Base-by-base conservation (phyloP, 1,140 invertebrate species). In the Psix sp. region DNA sequence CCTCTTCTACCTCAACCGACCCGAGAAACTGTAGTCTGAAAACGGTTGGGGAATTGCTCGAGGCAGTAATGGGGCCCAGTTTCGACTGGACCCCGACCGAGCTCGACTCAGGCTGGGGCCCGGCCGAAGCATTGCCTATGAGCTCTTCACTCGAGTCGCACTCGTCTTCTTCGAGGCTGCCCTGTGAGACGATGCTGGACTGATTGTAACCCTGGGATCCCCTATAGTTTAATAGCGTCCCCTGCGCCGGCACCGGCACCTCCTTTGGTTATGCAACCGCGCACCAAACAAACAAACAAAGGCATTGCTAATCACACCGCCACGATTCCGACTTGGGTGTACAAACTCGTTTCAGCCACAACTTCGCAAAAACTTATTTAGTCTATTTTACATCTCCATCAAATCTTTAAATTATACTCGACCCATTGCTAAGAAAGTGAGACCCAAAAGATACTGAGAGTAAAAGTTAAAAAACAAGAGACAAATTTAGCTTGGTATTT, bases 1-100 rank as follows among this genome's bases (percentile, higher is more conserved):
- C 92, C 89, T 94, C 94, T 82, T 94, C 93, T 80, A 94, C 92
- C 88, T 94, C 93, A 85, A 94, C 92, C 75, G 93, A 94, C 85
- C 94, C 94, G 76, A 94, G 91, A 90, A 94, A 94, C 76, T 91
- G 89, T 70, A 94, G 92, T 76, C 92, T 91, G 89, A 94, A 95
- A 80, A 94, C 91, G 60, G 92, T 93, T 71, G 83, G 83, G 48
- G 75, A 60, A 48, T 60, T 40, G 54, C 36, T 62, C 82, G 78
- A 82, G 80, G 78, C 79, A 78, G 80, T 79, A 77, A 82, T 78
- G 54, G 81, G 87, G 88, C 85, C 84, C 82, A 85, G 74, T 80
- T 83, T 83, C 52, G 82, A 80, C 78, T 84, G 83, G 68, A 82
- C 81, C 78, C 84, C 86, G 81, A 86, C 77, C 46, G 71, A 73